Percentiles rank a stretch among this genome's conserved stretches.
Conservation (phyloP, 2,888 invertebrate genomes). For the Pseudococcus jackbeardsleyi region DNA sequence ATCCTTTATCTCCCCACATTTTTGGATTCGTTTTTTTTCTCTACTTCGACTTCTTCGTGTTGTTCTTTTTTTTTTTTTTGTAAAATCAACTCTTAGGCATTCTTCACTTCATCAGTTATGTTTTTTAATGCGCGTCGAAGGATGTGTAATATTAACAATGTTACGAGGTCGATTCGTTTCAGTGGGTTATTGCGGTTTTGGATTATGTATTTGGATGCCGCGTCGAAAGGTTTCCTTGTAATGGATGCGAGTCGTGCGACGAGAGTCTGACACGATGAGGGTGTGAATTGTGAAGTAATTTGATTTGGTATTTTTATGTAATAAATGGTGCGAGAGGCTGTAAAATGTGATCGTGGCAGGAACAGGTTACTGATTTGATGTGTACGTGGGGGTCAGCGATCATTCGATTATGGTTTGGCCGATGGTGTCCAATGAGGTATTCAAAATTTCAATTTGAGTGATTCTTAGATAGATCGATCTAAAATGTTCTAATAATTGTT, state of each 20-base stretch:
- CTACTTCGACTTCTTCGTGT: not conserved
- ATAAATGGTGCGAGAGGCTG: not conserved
- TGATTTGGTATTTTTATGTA: not conserved
- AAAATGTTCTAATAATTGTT: no score
- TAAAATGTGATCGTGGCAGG: not conserved
- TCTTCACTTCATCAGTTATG: constrained; percentile 51
- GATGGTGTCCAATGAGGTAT: no score
- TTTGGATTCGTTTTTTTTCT: constrained; percentile 32
- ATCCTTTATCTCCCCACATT: constrained; percentile 60
- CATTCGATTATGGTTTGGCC: no score
- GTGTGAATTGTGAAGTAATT: not conserved
- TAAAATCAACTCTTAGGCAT: constrained; percentile 53
- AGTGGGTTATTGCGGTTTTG: constrained; percentile 16
- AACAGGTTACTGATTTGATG: no score
- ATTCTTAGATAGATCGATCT: no score
- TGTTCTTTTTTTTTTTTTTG: constrained; percentile 43
- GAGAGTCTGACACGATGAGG: not conserved
- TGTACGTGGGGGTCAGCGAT: no score
- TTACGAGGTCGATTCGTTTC: constrained; percentile 38
- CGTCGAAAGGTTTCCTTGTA: no score
- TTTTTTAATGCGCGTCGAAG: constrained; percentile 39
- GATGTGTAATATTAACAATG: constrained; percentile 27
- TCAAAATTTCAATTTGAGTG: no score
- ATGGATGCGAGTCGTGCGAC: not conserved
- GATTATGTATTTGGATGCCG: not conserved